Evolutionary conservation across 1,140 invertebrate species (phyloP), one percentile per base, ranked within the genome.

Genomic region (Drosophila sp.): DNA sequence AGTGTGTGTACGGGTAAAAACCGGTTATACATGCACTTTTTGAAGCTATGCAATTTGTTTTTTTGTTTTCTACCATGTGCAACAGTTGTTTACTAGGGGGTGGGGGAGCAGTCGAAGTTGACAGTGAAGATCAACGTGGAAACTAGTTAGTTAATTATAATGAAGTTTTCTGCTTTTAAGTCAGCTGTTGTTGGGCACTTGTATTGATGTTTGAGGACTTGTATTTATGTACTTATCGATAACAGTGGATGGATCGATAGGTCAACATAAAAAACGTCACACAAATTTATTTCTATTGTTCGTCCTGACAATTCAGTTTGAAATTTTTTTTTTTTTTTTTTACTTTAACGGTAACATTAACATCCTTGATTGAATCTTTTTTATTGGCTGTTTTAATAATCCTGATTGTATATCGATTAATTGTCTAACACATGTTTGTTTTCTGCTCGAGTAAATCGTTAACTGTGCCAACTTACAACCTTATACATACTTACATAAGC

Each of bases 11-110:
- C 7, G 7, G 11, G 41, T 14, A n/a, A n/a, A 61, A 61, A 61
- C 58, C 58, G n/a, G 58, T 61, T 61, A 7, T 50, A 9, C 32
- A n/a, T 48, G 45, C 41, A 45, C 14, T 46, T 38, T n/a, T 57
- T 43, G 36, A 13, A 40, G 36, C 54, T 14, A 14, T 45, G 32
- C 59, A 41, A 48, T 27, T 62, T 13, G 25, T 38, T 16, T 18
- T 45, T 21, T 0, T 13, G 11, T 59, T 25, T 32, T 14, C 27
- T 45, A 2, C 4, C 40, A 45, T 32, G 56, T 46, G 40, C 56
- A 46, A 14, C 41, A 43, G 8, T 8, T n/a, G 40, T 41, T 16
- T 5, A 43, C 7, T 25, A 25, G 21, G 25, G 45, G 16, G 41
- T 9, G 41, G 16, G 16, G 7, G 2, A 9, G 4, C 5, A 9